Percentiles rank a stretch among this genome's conserved stretches.
These are phyloP conservation scores for Apteryx owenii DNA, from an alignment of 2,113 vertebrate genomes.

Conservation along the genomic window DNA sequence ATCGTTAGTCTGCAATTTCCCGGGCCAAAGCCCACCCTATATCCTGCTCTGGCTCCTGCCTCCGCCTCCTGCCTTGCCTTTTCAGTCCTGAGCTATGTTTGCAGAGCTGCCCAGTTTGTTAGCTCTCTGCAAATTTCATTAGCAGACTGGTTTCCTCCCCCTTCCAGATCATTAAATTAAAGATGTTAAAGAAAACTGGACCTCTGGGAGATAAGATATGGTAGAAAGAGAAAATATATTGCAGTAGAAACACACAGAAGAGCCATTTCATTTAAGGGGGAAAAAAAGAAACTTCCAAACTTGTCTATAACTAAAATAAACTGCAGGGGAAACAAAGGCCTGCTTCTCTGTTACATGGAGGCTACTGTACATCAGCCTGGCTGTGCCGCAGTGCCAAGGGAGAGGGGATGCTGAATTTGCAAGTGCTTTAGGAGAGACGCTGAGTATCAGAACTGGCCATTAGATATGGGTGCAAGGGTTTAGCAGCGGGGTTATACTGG, in stretches of 20 bases:
- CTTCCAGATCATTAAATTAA: neutral
- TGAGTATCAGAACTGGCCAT: neutral
- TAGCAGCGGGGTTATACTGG: neutral
- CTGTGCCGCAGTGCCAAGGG: neutral
- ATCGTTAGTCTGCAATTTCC: neutral
- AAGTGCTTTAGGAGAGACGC: neutral
- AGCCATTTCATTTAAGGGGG: neutral
- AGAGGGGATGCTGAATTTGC: neutral
- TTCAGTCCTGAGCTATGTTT: neutral
- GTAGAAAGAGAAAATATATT: neutral
- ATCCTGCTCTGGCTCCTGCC: neutral
- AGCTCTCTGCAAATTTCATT: neutral
- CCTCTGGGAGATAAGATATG: neutral
- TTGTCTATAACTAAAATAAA: neutral
- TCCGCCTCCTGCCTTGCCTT: neutral
- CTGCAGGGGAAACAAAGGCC: neutral
- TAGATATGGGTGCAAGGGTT: neutral
- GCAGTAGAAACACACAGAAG: neutral
- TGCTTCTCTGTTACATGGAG: neutral
- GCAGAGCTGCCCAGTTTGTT: neutral
- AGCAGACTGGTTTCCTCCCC: neutral
- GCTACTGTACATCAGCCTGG: neutral
- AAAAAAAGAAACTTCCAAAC: neutral
- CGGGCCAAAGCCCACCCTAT: neutral
- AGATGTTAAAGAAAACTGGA: neutral